Conservation (phyloP, 2,113 vertebrate genomes). For the Pyrgilauda ruficollis region DNA sequence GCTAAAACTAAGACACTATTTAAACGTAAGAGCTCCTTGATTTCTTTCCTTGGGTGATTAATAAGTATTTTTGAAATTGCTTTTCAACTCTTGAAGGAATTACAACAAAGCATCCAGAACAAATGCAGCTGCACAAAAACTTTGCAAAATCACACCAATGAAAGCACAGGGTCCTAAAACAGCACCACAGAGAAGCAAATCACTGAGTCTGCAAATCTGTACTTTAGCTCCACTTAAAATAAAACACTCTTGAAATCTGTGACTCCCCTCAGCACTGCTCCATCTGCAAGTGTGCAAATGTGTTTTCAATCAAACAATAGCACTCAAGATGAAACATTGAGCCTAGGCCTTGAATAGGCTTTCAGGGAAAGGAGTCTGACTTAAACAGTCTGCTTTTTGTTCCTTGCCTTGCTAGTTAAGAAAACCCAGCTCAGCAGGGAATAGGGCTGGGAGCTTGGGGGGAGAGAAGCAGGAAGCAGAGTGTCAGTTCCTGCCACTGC, state of each 20-base stretch:
- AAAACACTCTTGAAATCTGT: not conserved
- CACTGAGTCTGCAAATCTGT: not conserved
- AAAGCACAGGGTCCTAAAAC: not conserved
- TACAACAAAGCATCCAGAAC: not conserved
- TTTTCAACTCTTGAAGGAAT: not conserved
- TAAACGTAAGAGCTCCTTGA: not conserved
- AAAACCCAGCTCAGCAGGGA: conserved; percentile 30
- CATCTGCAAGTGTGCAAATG: not conserved
- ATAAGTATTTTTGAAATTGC: not conserved
- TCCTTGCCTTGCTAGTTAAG: not conserved
- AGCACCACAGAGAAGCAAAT: not conserved
- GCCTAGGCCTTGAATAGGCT: not conserved
- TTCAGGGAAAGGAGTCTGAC: conserved; percentile 28
- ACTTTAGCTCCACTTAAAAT: not conserved
- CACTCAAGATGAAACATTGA: not conserved
- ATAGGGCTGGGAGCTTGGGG: not conserved
- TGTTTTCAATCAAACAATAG: conserved; percentile 30
- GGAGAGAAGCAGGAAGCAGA: not conserved
- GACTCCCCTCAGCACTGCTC: not conserved
- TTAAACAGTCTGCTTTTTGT: conserved; percentile 45
- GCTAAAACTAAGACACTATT: not conserved
- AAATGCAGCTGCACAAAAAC: not conserved
- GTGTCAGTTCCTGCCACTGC: not conserved
- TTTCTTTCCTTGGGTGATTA: not conserved
- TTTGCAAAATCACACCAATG: not conserved